Evolutionary conservation across 2,113 vertebrate genomes (phyloP).

Genomic region (cattle (Bos taurus)): ARS-UCD2.0 NC_037338.1:47693001-47693500

Average conservation of each 20-base stretch:
- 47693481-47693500: background rate
- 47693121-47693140: background rate
- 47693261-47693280: background rate
- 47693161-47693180: background rate
- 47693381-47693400: background rate
- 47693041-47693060: background rate
- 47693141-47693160: background rate
- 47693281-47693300: background rate
- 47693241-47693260: accelerated
- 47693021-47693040: background rate
- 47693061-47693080: background rate
- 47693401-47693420: background rate
- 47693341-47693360: background rate
- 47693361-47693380: background rate
- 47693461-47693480: background rate
- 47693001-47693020: background rate
- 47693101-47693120: background rate
- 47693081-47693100: background rate
- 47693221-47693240: too few species aligned
- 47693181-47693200: background rate
- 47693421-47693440: background rate
- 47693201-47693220: background rate
- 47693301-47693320: background rate
- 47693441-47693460: background rate
- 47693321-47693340: background rate